Evolutionary conservation across 2,113 vertebrate genomes (phyloP).

Genomic region (Uropsilus gracilis): DNA sequence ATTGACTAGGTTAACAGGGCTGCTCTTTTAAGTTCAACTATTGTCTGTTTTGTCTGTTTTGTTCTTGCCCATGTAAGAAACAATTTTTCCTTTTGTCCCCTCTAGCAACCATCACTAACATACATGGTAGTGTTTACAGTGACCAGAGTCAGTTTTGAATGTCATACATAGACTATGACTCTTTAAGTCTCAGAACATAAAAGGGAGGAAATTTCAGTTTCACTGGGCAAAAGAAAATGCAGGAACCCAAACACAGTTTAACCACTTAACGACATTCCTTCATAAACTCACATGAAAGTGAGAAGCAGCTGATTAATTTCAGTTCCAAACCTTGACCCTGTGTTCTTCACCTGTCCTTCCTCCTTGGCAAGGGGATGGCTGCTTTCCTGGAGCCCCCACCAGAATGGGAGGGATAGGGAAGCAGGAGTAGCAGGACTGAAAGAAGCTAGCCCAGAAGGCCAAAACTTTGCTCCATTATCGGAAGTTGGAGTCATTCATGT

Average conservation of each 20-base stretch:
- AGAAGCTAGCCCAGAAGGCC: background rate
- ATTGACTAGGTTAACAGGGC: background rate
- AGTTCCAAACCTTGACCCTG: background rate
- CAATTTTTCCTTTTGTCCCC: background rate
- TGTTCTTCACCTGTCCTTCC: background rate
- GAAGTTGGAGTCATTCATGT: background rate
- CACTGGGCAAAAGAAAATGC: background rate
- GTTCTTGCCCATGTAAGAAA: background rate
- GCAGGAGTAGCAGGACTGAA: background rate
- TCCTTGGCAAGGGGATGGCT: background rate
- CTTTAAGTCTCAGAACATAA: background rate
- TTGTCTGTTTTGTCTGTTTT: background rate
- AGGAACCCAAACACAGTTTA: background rate
- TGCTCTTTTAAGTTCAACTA: background rate
- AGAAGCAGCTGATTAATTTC: background rate
- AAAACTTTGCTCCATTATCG: background rate
- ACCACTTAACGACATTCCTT: background rate
- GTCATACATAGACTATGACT: background rate
- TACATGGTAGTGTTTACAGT: background rate
- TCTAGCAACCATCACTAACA: background rate
- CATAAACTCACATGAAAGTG: background rate
- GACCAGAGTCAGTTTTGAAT: background rate
- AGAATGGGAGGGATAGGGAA: background rate
- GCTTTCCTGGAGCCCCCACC: background rate
- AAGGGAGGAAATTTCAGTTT: background rate